Conservation (phyloP, 2,797 vertebrate species). For the Lophotriccus pileatus region DNA sequence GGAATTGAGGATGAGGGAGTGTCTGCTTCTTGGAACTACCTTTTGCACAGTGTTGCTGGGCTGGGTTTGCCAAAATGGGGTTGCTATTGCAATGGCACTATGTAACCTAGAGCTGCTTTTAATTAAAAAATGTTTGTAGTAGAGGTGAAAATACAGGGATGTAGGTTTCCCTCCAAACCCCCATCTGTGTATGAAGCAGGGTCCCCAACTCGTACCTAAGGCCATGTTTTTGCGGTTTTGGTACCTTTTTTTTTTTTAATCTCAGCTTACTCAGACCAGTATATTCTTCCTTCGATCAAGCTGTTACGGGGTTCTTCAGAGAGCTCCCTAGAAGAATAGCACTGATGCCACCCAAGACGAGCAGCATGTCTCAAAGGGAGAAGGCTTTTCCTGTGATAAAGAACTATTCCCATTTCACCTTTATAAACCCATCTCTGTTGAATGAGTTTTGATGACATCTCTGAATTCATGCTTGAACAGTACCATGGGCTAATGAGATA, state of each 20-base stretch:
- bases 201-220: background rate
- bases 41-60: background rate
- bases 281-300: background rate
- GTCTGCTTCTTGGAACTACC: background rate
- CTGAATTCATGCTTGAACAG: background rate
- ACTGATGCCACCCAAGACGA: fast-evolving
- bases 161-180: background rate
- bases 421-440: background rate
- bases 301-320: background rate
- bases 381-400: background rate
- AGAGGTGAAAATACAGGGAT: background rate
- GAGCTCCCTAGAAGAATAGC: background rate
- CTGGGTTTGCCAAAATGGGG: background rate
- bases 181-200: background rate
- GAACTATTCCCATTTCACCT: background rate
- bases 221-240: background rate
- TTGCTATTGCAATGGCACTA: background rate
- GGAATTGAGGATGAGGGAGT: background rate
- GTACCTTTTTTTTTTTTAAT: background rate
- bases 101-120: background rate
- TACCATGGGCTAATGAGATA: background rate
- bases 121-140: background rate
- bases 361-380: background rate
- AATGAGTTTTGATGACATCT: background rate
- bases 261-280: background rate